Evolutionary conservation across 2,888 invertebrate genomes (phyloP), one percentile per base, ranked within the genome.

Genomic region (Andrena trimmerana): DNA sequence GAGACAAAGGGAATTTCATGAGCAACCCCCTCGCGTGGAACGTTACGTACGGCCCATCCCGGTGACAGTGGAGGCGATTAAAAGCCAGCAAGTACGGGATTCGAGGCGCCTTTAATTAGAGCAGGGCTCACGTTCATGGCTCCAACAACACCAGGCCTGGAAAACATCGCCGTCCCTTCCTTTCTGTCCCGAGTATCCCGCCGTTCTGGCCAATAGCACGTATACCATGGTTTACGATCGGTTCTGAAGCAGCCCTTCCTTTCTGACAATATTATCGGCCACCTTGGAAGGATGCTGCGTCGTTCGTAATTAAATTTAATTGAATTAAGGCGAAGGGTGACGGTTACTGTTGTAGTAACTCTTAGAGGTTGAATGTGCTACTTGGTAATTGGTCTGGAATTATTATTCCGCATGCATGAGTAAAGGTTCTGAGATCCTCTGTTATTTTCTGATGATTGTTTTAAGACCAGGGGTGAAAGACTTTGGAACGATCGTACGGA

Each of bases 41-140:
- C 36, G 31, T 52, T 78, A 66, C 59, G 48, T n/a, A 33, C 29
- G 63, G 63, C 24, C 5, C 48, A 31, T 63, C 42, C 57, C 20
- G 0, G 16, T 54, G 59, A 68, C 60, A 67, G 60, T 29, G 70
- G 59, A 52, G 57, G 62, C 67, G 73, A 67, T 78, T 75, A 68
- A 84, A 78, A 62, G 76, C 66, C 27, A 24, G 63, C 60, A 69
- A 72, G 76, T 57, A 31, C 54, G 69, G 52, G 69, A 73, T 80
- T 80, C 69, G 66, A 66, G 71, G 69, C 48, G 31, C 50, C 57
- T 78, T 76, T 79, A 84, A 84, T 78, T 76, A 79, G 73, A 62
- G 50, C 66, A 66, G 52, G 13, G 57, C 57, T 84, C 71, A 63
- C 65, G 70, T 50, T 59, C 65, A 69, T 31, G 57, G 13, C 27